These are phyloP conservation scores for Pteronotus mesoamericanus DNA, from an alignment of 2,797 vertebrate genomes.

Conservation along the genomic window DNA sequence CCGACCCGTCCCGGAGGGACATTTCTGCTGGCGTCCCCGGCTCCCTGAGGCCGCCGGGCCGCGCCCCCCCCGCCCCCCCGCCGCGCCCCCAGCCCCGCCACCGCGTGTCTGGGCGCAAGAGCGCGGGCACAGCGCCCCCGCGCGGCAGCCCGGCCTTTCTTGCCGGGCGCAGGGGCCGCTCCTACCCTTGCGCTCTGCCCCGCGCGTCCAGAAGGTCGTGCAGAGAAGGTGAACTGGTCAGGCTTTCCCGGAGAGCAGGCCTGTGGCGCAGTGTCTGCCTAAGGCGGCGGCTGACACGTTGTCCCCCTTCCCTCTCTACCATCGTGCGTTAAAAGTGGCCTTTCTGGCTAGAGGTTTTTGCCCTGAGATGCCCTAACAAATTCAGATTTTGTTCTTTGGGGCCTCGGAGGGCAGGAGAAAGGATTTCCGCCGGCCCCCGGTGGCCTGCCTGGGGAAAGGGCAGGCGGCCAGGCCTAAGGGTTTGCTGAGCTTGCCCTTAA, in stretches of 20 bases:
- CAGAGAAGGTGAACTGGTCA: neutral
- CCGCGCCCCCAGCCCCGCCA: too few relatives aligned
- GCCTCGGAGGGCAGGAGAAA: neutral
- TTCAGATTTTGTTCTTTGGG: neutral
- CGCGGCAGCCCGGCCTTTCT: neutral
- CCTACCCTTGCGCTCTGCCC: neutral
- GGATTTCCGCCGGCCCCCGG: neutral
- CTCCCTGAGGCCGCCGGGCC: fast-evolving
- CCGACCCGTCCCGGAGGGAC: fast-evolving
- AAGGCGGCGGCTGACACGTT: neutral
- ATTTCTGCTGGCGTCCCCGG: neutral
- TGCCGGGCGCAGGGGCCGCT: neutral
- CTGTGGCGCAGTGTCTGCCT: neutral
- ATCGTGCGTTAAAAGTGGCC: neutral
- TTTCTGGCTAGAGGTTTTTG: neutral
- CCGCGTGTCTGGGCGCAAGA: fast-evolving
- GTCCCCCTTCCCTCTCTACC: neutral
- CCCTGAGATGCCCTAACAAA: neutral
- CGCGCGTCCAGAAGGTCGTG: neutral
- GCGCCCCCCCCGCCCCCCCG: too few relatives aligned
- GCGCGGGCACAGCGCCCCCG: neutral
- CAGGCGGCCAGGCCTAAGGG: neutral
- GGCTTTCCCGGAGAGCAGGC: neutral
- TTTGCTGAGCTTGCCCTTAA: neutral
- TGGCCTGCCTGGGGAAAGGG: neutral